Evolutionary conservation across 2,888 invertebrate species (phyloP).

Genomic region (Brachyptera risi): DNA sequence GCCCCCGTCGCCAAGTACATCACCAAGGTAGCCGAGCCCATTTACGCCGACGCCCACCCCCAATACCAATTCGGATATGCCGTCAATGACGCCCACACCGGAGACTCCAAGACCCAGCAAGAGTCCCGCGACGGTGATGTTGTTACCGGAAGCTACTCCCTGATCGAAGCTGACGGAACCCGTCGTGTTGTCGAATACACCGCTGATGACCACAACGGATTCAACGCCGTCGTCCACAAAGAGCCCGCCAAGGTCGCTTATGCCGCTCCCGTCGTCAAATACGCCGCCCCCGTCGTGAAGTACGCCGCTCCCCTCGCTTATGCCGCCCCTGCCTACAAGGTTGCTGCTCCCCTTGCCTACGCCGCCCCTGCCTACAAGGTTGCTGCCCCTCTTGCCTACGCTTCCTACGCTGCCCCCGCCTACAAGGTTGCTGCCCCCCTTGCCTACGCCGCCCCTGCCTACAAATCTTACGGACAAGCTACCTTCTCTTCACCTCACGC

Average conservation of each 20-base stretch:
- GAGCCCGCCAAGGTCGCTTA: conserved; percentile 1
- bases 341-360: conserved; percentile 6
- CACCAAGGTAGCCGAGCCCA: conserved; percentile 12
- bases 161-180: conserved; percentile 52
- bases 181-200: conserved; percentile 51
- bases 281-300: conserved; percentile 11
- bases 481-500: not conserved
- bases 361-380: conserved; percentile 9
- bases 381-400: conserved; percentile 14
- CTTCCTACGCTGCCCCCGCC: not conserved
- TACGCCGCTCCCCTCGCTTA: conserved; percentile 10
- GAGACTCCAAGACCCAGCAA: conserved; percentile 51
- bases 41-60: conserved; percentile 19
- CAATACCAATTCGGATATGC: conserved; percentile 10
- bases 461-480: conserved; percentile 13
- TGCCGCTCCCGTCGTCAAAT: conserved; percentile 9
- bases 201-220: conserved; percentile 13
- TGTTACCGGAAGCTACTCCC: conserved; percentile 50
- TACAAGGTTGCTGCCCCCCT: conserved; percentile 2
- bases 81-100: conserved; percentile 46
- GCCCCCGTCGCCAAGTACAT: conserved; percentile 8
- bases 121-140: conserved; percentile 50
- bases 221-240: conserved; percentile 39
- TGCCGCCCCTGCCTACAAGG: conserved; percentile 11
- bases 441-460: conserved; percentile 6